Base-by-base conservation (phyloP, 2,113 vertebrate species). In the Clarias gariepinus region DNA sequence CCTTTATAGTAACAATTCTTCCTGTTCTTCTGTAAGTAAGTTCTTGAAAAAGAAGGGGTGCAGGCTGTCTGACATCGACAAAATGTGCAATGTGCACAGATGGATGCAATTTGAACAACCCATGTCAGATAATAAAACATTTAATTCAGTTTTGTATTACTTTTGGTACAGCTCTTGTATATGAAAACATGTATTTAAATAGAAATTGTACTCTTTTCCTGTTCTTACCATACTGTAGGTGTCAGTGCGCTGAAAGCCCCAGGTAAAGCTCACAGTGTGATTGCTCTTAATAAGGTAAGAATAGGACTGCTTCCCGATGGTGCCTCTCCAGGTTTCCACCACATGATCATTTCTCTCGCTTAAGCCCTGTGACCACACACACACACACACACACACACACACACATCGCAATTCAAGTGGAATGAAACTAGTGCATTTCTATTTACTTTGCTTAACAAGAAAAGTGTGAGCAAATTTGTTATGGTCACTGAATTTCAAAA, bases 161-260 rank as follows among this genome's bases (percentile, higher is more conserved):
- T 47, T 47, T 47, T 47, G 41, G 41, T 47, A 47, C 41, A 47
- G 41, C 41, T 47, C 41, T 47, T 47, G 5, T 47, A 25, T 25
- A 36, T 36, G 18, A 3, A 77, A 77, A 28, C 7, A 60, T 19
- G 36, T 60, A 60, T 58, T 80, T 80, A 60, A 33, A 33, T 58
- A 79, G 30, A 21, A 60, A 30, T n/a, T 0, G 55, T 77, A 6
- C 47, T 52, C 11, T 53, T 79, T 28, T 69, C n/a, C 41, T 71
- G 28, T 30, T 28, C 80, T 95, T 93, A 99, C 98, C 77, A 47
- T 84, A 52, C 92, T 91, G 0, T 92, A 91, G 4, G 91, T 86
- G 0, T 91, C 92, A 0, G 96, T 96, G 77, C 97, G 95, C 86
- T 97, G 96, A 93, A 99, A 99, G 1, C 95, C 95, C 98, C 98